phyloP scores from a whole-genome alignment of 2,888 invertebrate species.

The Apotomis turbidana region DNA sequence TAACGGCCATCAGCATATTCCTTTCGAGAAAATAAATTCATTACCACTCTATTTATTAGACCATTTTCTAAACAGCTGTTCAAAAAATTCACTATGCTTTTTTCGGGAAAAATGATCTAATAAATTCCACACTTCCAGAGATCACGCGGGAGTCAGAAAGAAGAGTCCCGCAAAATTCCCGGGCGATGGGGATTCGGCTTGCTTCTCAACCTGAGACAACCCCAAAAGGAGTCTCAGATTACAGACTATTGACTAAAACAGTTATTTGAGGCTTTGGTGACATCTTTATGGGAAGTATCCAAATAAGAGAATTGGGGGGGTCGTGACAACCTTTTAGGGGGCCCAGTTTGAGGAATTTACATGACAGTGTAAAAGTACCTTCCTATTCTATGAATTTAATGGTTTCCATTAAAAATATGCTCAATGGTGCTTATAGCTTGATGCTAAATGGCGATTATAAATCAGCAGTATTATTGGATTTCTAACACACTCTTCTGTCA shows the following conservation, averaged over 20 bases:
- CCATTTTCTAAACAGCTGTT: background rate
- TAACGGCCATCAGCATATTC: slow-evolving; percentile 38
- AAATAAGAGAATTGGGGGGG: slow-evolving; percentile 19
- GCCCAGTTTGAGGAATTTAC: slow-evolving; percentile 35
- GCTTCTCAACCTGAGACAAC: slow-evolving; percentile 33
- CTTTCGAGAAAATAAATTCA: slow-evolving; percentile 33
- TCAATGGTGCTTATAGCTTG: too few relatives aligned
- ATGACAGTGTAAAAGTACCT: background rate
- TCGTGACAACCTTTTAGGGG: slow-evolving; percentile 27
- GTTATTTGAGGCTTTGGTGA: too few relatives aligned
- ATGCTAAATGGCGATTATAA: too few relatives aligned
- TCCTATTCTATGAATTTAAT: too few relatives aligned
- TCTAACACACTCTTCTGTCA: too few relatives aligned
- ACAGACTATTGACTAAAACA: background rate
- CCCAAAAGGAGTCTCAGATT: slow-evolving; percentile 32
- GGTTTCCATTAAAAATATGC: too few relatives aligned
- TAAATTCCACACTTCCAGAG: background rate
- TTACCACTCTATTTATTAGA: slow-evolving; percentile 7
- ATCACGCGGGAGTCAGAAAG: background rate
- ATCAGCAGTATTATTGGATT: too few relatives aligned
- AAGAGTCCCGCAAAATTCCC: background rate
- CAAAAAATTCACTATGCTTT: background rate
- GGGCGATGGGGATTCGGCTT: background rate
- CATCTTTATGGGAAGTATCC: too few relatives aligned
- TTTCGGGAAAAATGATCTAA: background rate